These are phyloP conservation scores for Eumacrocentrus americanus DNA, from an alignment of 2,888 invertebrate genomes.

Conservation along the genomic window DNA sequence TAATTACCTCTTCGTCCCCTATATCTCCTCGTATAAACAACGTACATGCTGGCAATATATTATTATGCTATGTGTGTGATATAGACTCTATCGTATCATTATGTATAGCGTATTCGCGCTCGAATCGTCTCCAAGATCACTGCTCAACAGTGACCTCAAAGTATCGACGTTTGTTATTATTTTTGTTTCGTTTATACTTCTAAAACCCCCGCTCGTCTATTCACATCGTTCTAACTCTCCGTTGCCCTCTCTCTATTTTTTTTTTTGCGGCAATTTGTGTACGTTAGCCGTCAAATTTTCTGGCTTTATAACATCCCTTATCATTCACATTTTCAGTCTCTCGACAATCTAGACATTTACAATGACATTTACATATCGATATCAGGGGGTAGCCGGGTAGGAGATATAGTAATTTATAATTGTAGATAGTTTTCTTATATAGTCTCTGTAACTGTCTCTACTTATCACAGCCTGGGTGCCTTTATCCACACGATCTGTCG, in stretches of 20 bases:
- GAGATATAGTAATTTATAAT: constrained; percentile 42
- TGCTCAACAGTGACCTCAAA: constrained; percentile 55
- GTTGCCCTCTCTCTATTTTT: too few relatives aligned
- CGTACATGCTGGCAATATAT: constrained; percentile 61
- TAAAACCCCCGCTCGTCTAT: too few relatives aligned
- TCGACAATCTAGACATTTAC: constrained; percentile 47
- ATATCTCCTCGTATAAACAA: constrained; percentile 53
- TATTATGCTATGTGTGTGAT: constrained; percentile 61
- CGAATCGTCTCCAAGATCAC: constrained; percentile 43
- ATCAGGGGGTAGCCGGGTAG: constrained; percentile 53
- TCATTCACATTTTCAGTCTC: constrained; percentile 14
- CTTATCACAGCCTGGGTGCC: constrained; percentile 62
- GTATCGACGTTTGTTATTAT: too few relatives aligned
- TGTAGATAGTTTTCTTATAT: constrained; percentile 50
- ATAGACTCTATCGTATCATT: constrained; percentile 60
- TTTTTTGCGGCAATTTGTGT: too few relatives aligned
- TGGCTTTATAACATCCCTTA: constrained; percentile 16
- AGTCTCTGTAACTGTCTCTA: constrained; percentile 61
- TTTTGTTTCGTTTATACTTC: too few relatives aligned
- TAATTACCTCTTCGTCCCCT: constrained; percentile 11
- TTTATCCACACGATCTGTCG: constrained; percentile 30
- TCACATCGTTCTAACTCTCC: too few relatives aligned
- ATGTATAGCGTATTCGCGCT: constrained; percentile 56
- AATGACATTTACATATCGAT: constrained; percentile 36
- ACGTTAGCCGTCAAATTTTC: constrained; percentile 15